Conservation (phyloP, 2,113 vertebrate species). For the Numenius arquata region DNA sequence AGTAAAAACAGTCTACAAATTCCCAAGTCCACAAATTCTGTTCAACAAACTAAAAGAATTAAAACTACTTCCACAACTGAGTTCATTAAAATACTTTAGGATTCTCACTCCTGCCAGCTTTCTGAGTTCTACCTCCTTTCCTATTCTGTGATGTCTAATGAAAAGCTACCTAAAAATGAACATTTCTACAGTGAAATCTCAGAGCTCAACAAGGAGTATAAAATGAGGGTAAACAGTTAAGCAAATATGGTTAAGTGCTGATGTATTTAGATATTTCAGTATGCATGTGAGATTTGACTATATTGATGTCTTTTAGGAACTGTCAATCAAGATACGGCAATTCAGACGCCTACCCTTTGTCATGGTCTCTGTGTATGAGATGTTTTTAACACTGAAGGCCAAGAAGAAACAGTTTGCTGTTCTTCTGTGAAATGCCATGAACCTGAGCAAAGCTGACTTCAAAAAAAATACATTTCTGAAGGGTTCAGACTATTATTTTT, state of each 20-base stretch:
- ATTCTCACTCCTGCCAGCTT: neutral
- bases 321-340: neutral
- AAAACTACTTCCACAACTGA: neutral
- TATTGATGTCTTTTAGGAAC: neutral
- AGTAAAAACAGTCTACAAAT: neutral
- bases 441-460: neutral
- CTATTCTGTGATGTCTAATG: neutral
- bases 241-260: neutral
- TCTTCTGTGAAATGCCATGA: neutral
- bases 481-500: neutral
- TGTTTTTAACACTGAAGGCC: neutral
- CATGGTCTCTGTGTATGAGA: neutral
- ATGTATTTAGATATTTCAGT: neutral
- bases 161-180: neutral
- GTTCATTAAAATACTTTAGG: neutral
- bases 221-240: neutral
- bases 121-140: neutral
- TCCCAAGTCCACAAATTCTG: neutral
- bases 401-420: neutral
- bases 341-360: neutral
- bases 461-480: neutral
- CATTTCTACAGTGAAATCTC: neutral
- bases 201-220: neutral
- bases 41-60: neutral
- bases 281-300: neutral